These are phyloP conservation scores for Hydroisotoma schaefferi DNA, from an alignment of 2,888 invertebrate genomes.

Conservation along the genomic window DNA sequence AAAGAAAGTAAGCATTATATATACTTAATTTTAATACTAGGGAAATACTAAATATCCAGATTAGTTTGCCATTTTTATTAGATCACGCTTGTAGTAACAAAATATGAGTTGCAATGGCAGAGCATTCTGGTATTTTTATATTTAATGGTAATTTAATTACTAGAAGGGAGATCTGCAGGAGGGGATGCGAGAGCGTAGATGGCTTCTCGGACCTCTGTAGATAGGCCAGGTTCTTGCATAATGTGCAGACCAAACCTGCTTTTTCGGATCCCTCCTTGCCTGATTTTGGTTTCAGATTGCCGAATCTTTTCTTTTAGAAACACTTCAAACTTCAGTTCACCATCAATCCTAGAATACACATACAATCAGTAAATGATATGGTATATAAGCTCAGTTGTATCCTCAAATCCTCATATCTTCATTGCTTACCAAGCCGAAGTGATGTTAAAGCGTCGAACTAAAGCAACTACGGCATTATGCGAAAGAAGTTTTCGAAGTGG, in stretches of 20 bases:
- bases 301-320: slow-evolving; percentile 22
- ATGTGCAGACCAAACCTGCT: neutral
- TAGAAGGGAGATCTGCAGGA: neutral
- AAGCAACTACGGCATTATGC: slow-evolving; percentile 10
- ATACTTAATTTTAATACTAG: too few relatives aligned
- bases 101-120: too few relatives aligned
- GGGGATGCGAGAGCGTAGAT: slow-evolving; percentile 28
- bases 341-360: slow-evolving; percentile 15
- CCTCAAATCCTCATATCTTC: too few relatives aligned
- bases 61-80: too few relatives aligned
- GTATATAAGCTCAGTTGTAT: too few relatives aligned
- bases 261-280: slow-evolving; percentile 8
- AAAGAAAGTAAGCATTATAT: too few relatives aligned
- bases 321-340: slow-evolving; percentile 27
- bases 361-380: neutral
- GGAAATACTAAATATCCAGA: too few relatives aligned
- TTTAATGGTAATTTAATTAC: neutral
- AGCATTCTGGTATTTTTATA: too few relatives aligned
- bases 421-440: slow-evolving; percentile 10
- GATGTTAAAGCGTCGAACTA: slow-evolving; percentile 24
- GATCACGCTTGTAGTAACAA: too few relatives aligned
- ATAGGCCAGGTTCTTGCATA: slow-evolving; percentile 11
- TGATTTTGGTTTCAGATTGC: slow-evolving; percentile 19
- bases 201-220: slow-evolving; percentile 21
- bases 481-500: slow-evolving; percentile 19